phyloP scores from a whole-genome alignment of 2,797 vertebrate species.

The Helicolenus hilgendorfi region DNA sequence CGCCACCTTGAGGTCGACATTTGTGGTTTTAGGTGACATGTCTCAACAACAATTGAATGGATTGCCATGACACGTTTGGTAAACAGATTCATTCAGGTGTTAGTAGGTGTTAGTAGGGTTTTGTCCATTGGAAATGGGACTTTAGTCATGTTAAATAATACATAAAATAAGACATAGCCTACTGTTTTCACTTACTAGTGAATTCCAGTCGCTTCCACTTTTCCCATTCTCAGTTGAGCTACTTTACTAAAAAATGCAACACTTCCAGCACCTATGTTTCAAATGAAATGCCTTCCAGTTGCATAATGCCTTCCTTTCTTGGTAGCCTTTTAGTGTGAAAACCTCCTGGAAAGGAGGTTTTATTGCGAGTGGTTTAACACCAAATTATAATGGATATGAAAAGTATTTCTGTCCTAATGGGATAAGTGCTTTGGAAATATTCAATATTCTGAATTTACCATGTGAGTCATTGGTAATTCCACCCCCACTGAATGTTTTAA shows the following conservation, averaged over 20 bases:
- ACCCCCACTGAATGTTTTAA: background rate
- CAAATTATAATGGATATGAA: background rate
- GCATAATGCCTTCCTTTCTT: background rate
- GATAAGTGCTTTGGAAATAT: background rate
- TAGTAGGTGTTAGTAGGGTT: too few species aligned
- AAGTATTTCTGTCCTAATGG: background rate
- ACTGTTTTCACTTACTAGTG: too few species aligned
- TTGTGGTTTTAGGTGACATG: too few species aligned
- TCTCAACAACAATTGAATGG: background rate
- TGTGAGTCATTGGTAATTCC: background rate
- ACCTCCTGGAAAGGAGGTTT: background rate
- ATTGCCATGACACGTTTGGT: background rate
- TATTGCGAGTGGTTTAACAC: background rate
- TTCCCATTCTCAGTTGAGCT: too few species aligned
- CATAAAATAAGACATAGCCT: too few species aligned
- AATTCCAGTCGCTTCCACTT: too few species aligned
- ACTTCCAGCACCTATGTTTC: background rate
- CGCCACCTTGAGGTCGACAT: too few species aligned
- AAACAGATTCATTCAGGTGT: background rate
- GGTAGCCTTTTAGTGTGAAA: background rate
- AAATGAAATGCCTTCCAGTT: background rate
- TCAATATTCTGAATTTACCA: background rate
- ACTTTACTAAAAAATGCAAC: too few species aligned
- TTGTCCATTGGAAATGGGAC: too few species aligned
- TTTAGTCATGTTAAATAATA: too few species aligned